Percentiles rank a stretch among this genome's conserved stretches.
phyloP scores from a whole-genome alignment of 2,797 vertebrate species.

The Cynodonichthys magdalenae region DNA sequence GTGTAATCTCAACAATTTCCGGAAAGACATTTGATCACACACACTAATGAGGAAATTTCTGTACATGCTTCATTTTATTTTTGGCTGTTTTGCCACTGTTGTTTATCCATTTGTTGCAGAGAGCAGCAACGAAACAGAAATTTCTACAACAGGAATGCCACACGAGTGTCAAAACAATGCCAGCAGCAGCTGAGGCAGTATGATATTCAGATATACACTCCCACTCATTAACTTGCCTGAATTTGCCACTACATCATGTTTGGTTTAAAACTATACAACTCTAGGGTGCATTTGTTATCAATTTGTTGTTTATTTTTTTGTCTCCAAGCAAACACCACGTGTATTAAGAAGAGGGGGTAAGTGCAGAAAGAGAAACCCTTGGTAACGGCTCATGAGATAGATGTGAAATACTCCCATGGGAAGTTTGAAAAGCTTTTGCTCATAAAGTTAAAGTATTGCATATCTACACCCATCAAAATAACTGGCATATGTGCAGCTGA shows the following conservation, averaged over 20 bases:
- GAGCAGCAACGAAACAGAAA: slow-evolving; percentile 34
- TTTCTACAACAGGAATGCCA: slow-evolving; percentile 43
- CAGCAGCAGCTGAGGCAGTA: slow-evolving; percentile 40
- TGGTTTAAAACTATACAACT: slow-evolving; percentile 67
- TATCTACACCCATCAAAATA: slow-evolving; percentile 60
- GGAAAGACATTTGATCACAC: too few species aligned
- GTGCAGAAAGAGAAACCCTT: slow-evolving; percentile 31
- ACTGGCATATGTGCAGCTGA: slow-evolving; percentile 19
- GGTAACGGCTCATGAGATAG: slow-evolving; percentile 52
- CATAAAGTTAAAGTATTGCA: slow-evolving; percentile 48
- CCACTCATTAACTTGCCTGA: slow-evolving; percentile 64
- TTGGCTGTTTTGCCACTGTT: background rate
- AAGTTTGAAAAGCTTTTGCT: slow-evolving; percentile 39
- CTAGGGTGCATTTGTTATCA: slow-evolving; percentile 59
- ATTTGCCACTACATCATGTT: slow-evolving; percentile 62
- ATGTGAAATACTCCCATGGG: slow-evolving; percentile 49
- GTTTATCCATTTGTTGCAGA: slow-evolving; percentile 8
- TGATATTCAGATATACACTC: slow-evolving; percentile 39
- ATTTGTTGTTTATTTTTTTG: slow-evolving; percentile 43
- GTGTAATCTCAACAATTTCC: too few species aligned
- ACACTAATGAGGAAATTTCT: too few species aligned
- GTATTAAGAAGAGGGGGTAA: slow-evolving; percentile 37
- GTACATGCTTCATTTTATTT: background rate
- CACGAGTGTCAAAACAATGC: slow-evolving; percentile 60
- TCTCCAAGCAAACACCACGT: slow-evolving; percentile 32